Conservation (phyloP, 2,113 vertebrate genomes). For the Felis catus region DNA sequence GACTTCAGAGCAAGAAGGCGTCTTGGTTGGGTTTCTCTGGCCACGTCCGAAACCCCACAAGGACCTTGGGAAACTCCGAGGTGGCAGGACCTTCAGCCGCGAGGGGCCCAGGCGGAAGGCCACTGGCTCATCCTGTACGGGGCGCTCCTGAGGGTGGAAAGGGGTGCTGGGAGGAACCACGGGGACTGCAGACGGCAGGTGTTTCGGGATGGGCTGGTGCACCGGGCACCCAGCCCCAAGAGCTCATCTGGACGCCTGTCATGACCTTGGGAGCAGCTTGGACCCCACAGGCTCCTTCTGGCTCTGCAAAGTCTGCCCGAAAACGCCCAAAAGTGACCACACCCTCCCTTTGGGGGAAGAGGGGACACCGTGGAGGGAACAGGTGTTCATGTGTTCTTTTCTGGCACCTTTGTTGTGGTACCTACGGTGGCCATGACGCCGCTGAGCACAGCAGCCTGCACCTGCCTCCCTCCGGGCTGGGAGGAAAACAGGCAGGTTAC, state of each 20-base stretch:
- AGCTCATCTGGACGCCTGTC: fast-evolving
- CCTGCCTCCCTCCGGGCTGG: not conserved
- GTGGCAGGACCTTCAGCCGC: fast-evolving
- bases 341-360: not conserved
- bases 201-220: not conserved
- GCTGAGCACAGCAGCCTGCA: not conserved
- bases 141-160: fast-evolving
- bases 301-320: not conserved
- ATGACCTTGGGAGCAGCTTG: too few relatives aligned
- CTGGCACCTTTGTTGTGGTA: not conserved
- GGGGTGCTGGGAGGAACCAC: fast-evolving
- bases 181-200: fast-evolving
- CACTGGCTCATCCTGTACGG: fast-evolving
- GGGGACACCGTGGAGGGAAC: not conserved
- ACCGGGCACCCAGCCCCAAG: not conserved
- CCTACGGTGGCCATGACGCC: not conserved
- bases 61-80: not conserved
- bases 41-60: fast-evolving
- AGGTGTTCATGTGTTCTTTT: not conserved
- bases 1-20: fast-evolving
- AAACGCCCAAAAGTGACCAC: not conserved
- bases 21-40: not conserved
- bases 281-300: fast-evolving
- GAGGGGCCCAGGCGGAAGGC: fast-evolving
- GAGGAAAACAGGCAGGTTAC: not conserved